These are phyloP conservation scores for Tribolium castaneum DNA, from an alignment of 1,140 invertebrate genomes.

Conservation along the genomic window DNA sequence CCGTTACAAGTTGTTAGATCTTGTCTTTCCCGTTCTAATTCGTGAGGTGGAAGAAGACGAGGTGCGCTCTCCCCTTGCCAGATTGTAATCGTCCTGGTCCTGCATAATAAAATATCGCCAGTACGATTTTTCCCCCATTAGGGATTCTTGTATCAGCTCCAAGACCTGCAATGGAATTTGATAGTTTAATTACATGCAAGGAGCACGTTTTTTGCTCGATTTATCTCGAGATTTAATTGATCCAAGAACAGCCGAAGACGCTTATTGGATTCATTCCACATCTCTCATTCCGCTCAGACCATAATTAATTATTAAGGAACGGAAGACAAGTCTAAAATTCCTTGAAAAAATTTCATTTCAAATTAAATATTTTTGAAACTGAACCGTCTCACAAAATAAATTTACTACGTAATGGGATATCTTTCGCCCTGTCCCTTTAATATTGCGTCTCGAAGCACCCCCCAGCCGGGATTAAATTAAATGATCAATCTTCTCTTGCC, in stretches of 20 bases:
- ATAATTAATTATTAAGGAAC: slow-evolving; percentile 11
- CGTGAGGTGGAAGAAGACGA: slow-evolving; percentile 14
- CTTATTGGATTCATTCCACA: slow-evolving; percentile 23
- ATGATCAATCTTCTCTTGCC: not conserved
- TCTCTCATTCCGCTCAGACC: not conserved
- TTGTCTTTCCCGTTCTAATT: slow-evolving; percentile 14
- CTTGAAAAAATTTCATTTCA: not conserved
- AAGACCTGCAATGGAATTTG: slow-evolving; percentile 26
- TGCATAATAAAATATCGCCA: slow-evolving; percentile 32
- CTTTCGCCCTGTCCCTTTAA: not conserved
- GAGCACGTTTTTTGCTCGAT: slow-evolving; percentile 29
- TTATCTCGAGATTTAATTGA: slow-evolving; percentile 19
- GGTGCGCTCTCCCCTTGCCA: not conserved
- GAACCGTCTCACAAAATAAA: not conserved
- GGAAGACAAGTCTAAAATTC: slow-evolving; percentile 1
- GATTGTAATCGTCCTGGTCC: slow-evolving; percentile 13
- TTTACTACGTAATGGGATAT: no score
- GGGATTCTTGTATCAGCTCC: not conserved
- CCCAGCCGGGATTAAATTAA: not conserved
- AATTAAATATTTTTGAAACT: not conserved
- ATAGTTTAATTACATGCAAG: slow-evolving; percentile 30
- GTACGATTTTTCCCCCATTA: slow-evolving; percentile 26
- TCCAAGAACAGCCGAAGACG: slow-evolving; percentile 8
- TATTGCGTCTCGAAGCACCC: not conserved
- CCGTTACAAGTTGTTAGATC: slow-evolving; percentile 33